These are phyloP conservation scores for Brachynemurus nebulosus DNA, from an alignment of 2,888 invertebrate species.

Conservation along the genomic window DNA sequence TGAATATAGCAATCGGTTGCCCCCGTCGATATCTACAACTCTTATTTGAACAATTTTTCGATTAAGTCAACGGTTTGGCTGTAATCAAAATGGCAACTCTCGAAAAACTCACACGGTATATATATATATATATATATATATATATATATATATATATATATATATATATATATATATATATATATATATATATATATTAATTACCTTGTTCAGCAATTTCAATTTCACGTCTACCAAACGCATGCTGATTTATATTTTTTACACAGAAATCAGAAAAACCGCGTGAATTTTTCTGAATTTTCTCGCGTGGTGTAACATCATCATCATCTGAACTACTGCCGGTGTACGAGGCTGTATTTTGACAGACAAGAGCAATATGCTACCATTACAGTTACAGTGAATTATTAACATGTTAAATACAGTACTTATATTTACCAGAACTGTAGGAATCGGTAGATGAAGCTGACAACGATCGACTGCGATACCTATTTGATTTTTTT, in stretches of 20 bases:
- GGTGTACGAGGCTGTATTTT: slow-evolving; percentile 33
- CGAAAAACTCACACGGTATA: no score
- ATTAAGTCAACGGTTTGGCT: no score
- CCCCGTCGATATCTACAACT: no score
- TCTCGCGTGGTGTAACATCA: slow-evolving; percentile 85
- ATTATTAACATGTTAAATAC: no score
- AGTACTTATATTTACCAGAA: slow-evolving; percentile 57
- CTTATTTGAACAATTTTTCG: no score
- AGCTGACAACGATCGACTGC: slow-evolving; percentile 82
- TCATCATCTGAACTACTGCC: slow-evolving; percentile 86
- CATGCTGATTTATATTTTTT: slow-evolving; percentile 81
- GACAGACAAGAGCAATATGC: background rate
- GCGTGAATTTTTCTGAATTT: slow-evolving; percentile 72
- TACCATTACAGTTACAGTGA: background rate
- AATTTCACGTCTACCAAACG: slow-evolving; percentile 89
- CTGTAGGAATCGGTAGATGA: slow-evolving; percentile 93
- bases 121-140: no score
- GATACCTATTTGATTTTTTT: slow-evolving; percentile 76
- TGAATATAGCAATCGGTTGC: no score
- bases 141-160: no score
- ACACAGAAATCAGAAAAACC: slow-evolving; percentile 89
- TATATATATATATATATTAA: no score
- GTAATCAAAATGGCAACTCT: no score
- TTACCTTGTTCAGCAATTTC: slow-evolving; percentile 91
- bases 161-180: no score